Percentiles rank a stretch among this genome's conserved stretches.
Evolutionary conservation across 2,888 invertebrate species (phyloP).

Genomic region (Ophion obscuratus): DNA sequence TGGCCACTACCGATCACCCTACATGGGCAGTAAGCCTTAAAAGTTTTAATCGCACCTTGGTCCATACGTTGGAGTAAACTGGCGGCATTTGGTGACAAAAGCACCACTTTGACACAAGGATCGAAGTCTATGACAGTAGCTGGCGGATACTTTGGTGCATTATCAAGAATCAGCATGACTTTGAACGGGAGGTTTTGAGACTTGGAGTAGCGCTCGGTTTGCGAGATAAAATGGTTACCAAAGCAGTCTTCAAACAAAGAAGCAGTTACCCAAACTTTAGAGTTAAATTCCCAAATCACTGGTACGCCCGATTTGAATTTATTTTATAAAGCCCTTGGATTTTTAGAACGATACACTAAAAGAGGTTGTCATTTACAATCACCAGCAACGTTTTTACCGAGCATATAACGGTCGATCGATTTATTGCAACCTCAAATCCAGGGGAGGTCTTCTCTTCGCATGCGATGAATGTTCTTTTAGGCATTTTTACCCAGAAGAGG

Average conservation of each 20-base stretch:
- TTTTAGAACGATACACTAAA: slow-evolving; percentile 62
- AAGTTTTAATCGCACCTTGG: slow-evolving; percentile 75
- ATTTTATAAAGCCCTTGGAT: slow-evolving; percentile 63
- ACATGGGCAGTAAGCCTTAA: slow-evolving; percentile 75
- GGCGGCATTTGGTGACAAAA: slow-evolving; percentile 68
- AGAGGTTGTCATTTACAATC: slow-evolving; percentile 63
- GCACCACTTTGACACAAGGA: not conserved
- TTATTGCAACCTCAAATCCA: slow-evolving; percentile 64
- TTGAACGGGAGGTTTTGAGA: not conserved
- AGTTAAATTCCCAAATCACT: slow-evolving; percentile 56
- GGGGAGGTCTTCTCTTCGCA: slow-evolving; percentile 55
- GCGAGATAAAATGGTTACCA: slow-evolving; percentile 67
- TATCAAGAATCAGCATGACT: not conserved
- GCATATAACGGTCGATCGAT: slow-evolving; percentile 60
- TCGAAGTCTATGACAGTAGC: not conserved
- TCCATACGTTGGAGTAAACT: slow-evolving; percentile 73
- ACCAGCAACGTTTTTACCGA: slow-evolving; percentile 59
- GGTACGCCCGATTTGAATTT: slow-evolving; percentile 61
- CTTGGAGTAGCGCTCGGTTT: not conserved
- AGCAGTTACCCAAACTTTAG: slow-evolving; percentile 64
- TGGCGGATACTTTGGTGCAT: not conserved
- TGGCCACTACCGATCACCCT: too few relatives aligned
- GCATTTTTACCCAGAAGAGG: slow-evolving; percentile 72
- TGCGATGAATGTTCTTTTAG: slow-evolving; percentile 61
- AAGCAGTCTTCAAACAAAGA: slow-evolving; percentile 61